These are phyloP conservation scores for Lasioglossum malachurum DNA, from an alignment of 2,888 invertebrate genomes.

Conservation along the genomic window DNA sequence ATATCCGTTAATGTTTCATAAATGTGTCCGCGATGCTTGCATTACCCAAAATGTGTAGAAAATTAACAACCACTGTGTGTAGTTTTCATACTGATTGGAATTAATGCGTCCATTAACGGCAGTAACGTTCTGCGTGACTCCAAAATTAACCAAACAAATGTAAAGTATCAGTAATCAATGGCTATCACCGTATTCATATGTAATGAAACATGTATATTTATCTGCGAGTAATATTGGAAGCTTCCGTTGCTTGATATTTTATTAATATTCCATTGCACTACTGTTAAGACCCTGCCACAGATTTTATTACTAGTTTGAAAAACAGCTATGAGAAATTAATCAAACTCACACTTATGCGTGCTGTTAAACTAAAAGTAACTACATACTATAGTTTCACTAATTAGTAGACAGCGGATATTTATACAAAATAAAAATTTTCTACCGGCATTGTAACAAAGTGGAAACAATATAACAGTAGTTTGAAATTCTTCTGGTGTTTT, in stretches of 20 bases:
- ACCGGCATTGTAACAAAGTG: too few relatives aligned
- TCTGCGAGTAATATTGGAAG: neutral
- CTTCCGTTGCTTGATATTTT: neutral
- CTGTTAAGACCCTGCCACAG: neutral
- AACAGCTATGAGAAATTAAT: neutral
- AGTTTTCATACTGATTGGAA: conserved; percentile 20
- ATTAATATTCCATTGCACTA: neutral
- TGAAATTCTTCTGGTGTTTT: too few relatives aligned
- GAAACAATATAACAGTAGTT: too few relatives aligned
- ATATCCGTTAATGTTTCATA: conserved; percentile 12
- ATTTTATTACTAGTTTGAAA: neutral
- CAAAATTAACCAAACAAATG: neutral
- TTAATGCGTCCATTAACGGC: conserved; percentile 21
- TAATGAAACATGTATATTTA: neutral
- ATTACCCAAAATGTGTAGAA: neutral
- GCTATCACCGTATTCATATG: neutral
- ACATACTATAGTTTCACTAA: neutral
- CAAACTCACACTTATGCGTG: too few relatives aligned
- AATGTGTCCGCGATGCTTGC: neutral
- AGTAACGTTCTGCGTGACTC: neutral
- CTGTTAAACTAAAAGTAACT: neutral
- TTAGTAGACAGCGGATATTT: neutral
- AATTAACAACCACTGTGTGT: conserved; percentile 21
- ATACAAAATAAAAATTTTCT: too few relatives aligned
- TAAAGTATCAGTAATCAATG: neutral